These are phyloP conservation scores for Leptatherina wallacei DNA, from an alignment of 2,797 vertebrate genomes.

Conservation along the genomic window DNA sequence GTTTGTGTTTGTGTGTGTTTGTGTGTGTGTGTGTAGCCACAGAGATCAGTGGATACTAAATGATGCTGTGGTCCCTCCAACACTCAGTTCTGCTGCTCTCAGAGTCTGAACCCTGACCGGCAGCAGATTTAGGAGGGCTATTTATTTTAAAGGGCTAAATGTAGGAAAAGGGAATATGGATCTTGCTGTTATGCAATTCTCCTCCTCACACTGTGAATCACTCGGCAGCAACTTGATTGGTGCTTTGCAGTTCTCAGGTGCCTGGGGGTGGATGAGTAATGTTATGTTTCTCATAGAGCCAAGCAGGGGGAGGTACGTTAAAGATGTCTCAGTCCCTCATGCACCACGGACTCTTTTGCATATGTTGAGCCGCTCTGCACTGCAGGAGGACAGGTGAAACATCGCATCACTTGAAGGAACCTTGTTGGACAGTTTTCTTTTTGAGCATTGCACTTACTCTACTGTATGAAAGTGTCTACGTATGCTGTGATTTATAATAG, in stretches of 20 bases:
- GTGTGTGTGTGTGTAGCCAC: constrained; percentile 10
- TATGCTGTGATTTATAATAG: constrained; percentile 56
- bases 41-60: constrained; percentile 29
- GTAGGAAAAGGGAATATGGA: constrained; percentile 50
- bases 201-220: constrained; percentile 72
- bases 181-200: constrained; percentile 74
- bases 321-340: constrained; percentile 34
- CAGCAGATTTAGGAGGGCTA: constrained; percentile 15
- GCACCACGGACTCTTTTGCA: neutral
- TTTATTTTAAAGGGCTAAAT: constrained; percentile 35
- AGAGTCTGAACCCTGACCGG: constrained; percentile 18
- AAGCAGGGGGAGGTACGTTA: constrained; percentile 29
- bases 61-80: constrained; percentile 27
- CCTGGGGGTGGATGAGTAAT: constrained; percentile 76
- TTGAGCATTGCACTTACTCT: neutral
- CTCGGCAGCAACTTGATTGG: constrained; percentile 70
- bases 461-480: neutral
- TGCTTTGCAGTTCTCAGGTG: constrained; percentile 67
- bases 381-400: constrained; percentile 30
- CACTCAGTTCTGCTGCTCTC: constrained; percentile 9
- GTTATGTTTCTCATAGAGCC: constrained; percentile 56
- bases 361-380: constrained; percentile 16
- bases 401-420: neutral
- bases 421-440: neutral
- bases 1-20: neutral